Evolutionary conservation across 1,140 invertebrate genomes (phyloP).

Genomic region (Drosophila watanabei): DNA sequence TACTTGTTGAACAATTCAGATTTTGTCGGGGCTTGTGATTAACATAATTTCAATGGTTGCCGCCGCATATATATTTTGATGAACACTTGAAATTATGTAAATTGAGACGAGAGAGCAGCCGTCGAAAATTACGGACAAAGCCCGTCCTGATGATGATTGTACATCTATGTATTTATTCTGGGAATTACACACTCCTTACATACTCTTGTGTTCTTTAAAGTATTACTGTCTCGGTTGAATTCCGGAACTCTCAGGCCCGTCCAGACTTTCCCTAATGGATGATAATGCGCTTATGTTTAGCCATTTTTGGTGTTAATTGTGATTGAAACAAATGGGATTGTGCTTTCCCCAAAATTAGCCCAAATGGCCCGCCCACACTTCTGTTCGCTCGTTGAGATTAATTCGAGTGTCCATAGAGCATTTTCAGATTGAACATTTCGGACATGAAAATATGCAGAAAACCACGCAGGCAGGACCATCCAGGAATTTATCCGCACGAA

Average conservation of each 20-base stretch:
- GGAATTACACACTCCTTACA: neutral
- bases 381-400: constrained; percentile 14
- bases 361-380: constrained; percentile 15
- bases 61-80: constrained; percentile 12
- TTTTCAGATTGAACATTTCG: constrained; percentile 34
- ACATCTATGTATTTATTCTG: neutral
- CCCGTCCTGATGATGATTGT: constrained; percentile 34
- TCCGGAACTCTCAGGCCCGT: neutral
- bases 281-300: constrained; percentile 31
- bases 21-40: constrained; percentile 33
- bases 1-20: constrained; percentile 34
- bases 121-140: constrained; percentile 12
- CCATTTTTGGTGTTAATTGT: constrained; percentile 47
- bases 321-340: constrained; percentile 46
- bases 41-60: constrained; percentile 44
- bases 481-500: constrained; percentile 22
- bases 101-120: constrained; percentile 17
- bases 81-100: constrained; percentile 45
- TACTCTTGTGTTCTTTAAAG: constrained; percentile 17
- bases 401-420: constrained; percentile 11
- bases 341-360: constrained; percentile 10
- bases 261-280: constrained; percentile 20
- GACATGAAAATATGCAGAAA: constrained; percentile 29
- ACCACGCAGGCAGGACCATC: neutral
- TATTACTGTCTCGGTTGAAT: neutral